Evolutionary conservation across 2,113 vertebrate genomes (phyloP).

Genomic region (Oceanodroma tethys): DNA sequence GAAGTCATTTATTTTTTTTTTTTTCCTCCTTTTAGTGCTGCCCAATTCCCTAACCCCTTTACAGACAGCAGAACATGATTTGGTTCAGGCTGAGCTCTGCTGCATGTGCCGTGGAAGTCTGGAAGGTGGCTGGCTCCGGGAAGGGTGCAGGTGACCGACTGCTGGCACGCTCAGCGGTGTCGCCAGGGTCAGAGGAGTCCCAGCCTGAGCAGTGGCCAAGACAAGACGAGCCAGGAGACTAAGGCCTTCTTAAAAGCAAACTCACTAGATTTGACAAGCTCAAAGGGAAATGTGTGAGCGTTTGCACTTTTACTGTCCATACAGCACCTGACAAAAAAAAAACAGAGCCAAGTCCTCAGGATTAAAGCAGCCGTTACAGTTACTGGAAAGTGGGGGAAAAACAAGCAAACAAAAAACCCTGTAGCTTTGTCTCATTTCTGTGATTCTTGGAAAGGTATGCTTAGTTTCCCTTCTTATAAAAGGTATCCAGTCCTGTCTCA

Average conservation of each 20-base stretch:
- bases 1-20: background rate
- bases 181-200: background rate
- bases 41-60: background rate
- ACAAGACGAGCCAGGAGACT: background rate
- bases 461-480: background rate
- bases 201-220: background rate
- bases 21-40: background rate
- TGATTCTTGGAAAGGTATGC: background rate
- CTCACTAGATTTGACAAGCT: background rate
- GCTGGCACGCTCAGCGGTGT: rapidly evolving
- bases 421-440: background rate
- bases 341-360: background rate
- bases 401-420: background rate
- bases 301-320: background rate
- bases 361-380: background rate
- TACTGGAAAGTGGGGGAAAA: background rate
- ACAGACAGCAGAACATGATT: background rate
- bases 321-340: background rate
- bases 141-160: rapidly evolving
- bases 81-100: background rate
- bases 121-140: background rate
- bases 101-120: rapidly evolving
- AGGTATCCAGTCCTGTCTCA: background rate
- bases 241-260: background rate
- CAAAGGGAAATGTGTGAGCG: background rate